phyloP scores from a whole-genome alignment of 2,888 invertebrate species.

The Molorchus minor region DNA sequence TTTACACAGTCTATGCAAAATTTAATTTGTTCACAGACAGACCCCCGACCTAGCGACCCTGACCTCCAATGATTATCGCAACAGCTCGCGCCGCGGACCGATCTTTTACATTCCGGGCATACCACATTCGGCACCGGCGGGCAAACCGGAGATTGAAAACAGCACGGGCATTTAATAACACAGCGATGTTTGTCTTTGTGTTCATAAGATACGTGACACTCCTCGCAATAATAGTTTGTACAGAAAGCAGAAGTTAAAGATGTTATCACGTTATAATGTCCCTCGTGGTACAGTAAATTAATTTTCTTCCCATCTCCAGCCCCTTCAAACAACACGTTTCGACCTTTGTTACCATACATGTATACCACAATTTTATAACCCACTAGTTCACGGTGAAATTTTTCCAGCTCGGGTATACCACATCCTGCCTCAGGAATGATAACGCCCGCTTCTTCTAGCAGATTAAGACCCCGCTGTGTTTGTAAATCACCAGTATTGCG shows the following conservation, averaged over 20 bases:
- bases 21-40: too few species aligned
- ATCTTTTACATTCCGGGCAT: constrained; percentile 29
- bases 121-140: neutral
- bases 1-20: too few species aligned
- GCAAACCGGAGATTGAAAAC: constrained; percentile 25
- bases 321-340: constrained; percentile 28
- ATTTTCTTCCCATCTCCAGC: constrained; percentile 19
- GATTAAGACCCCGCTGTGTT: neutral
- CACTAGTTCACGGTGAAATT: constrained; percentile 27
- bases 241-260: too few species aligned
- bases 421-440: constrained; percentile 17
- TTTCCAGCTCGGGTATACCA: constrained; percentile 23
- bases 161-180: constrained; percentile 17
- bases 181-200: constrained; percentile 27
- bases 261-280: too few species aligned
- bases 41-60: neutral
- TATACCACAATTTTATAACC: constrained; percentile 37
- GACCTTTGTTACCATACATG: constrained; percentile 24
- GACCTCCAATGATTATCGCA: too few species aligned
- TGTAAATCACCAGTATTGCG: constrained; percentile 17
- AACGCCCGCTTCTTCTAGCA: constrained; percentile 11
- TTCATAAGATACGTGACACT: constrained; percentile 40
- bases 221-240: constrained; percentile 43
- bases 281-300: constrained; percentile 42
- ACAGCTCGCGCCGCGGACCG: constrained; percentile 20